These are phyloP conservation scores for Smittia sp. DNA, from an alignment of 2,888 invertebrate species.

Conservation along the genomic window DNA sequence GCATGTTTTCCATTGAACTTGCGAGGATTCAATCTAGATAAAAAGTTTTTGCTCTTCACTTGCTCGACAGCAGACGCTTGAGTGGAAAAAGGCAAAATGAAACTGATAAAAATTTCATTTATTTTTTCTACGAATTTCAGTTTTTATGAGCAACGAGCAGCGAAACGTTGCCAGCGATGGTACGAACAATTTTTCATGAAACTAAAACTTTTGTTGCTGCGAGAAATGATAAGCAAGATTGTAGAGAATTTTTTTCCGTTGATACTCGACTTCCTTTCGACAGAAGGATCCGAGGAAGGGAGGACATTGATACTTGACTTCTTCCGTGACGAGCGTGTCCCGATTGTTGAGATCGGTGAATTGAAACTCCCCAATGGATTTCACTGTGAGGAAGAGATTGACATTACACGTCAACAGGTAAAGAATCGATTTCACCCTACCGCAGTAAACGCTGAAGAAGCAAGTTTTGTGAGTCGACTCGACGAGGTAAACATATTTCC, in stretches of 20 bases:
- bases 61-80: too few species aligned
- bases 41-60: too few species aligned
- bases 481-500: conserved; percentile 54
- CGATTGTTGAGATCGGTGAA: conserved; percentile 45
- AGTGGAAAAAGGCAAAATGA: too few species aligned
- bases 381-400: conserved; percentile 57
- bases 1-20: too few species aligned
- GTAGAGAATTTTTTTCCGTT: conserved; percentile 51
- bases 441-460: conserved; percentile 58
- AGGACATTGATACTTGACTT: conserved; percentile 63
- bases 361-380: conserved; percentile 60
- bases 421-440: not conserved
- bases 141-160: not conserved
- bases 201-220: not conserved
- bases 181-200: not conserved
- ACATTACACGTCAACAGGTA: not conserved
- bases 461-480: conserved; percentile 64
- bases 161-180: not conserved
- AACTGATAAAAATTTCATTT: not conserved
- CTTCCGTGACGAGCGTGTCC: conserved; percentile 59
- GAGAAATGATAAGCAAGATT: conserved; percentile 48
- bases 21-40: too few species aligned
- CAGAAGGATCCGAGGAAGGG: conserved; percentile 59
- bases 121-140: not conserved
- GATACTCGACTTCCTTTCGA: conserved; percentile 56